These are phyloP conservation scores for Ptychobarbus kaznakovi DNA, from an alignment of 2,797 vertebrate genomes.

Conservation along the genomic window DNA sequence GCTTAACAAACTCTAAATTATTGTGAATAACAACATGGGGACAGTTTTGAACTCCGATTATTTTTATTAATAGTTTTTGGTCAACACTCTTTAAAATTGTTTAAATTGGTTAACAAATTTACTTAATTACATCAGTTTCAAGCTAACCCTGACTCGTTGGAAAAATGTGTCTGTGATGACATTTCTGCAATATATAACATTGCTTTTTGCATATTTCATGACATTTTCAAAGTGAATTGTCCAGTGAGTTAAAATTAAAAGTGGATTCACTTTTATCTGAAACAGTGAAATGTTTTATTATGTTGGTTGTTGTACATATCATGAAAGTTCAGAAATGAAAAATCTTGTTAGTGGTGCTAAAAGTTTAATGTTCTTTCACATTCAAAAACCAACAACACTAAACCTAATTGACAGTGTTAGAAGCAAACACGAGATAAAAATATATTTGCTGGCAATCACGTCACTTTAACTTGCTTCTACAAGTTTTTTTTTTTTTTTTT, in stretches of 20 bases:
- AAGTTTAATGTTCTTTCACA: too few species aligned
- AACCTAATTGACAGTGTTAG: background rate
- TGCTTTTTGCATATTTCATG: too few species aligned
- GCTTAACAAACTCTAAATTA: background rate
- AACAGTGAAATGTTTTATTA: background rate
- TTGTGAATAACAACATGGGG: background rate
- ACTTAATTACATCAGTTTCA: too few species aligned
- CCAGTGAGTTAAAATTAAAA: too few species aligned
- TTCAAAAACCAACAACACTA: too few species aligned
- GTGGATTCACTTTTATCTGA: background rate
- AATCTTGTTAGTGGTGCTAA: background rate
- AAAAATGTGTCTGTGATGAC: too few species aligned
- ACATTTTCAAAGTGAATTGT: too few species aligned
- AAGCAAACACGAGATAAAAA: background rate
- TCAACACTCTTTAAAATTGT: background rate
- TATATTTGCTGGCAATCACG: too few species aligned
- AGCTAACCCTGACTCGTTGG: too few species aligned
- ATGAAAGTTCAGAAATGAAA: background rate
- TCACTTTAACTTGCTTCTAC: background rate
- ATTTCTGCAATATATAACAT: too few species aligned
- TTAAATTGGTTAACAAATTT: too few species aligned
- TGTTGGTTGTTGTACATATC: background rate
- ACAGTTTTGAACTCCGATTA: background rate
- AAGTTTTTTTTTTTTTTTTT: too few species aligned
- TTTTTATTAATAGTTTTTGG: background rate